Conservation (phyloP, 2,113 vertebrate species). For the Notiomystis cincta region DNA sequence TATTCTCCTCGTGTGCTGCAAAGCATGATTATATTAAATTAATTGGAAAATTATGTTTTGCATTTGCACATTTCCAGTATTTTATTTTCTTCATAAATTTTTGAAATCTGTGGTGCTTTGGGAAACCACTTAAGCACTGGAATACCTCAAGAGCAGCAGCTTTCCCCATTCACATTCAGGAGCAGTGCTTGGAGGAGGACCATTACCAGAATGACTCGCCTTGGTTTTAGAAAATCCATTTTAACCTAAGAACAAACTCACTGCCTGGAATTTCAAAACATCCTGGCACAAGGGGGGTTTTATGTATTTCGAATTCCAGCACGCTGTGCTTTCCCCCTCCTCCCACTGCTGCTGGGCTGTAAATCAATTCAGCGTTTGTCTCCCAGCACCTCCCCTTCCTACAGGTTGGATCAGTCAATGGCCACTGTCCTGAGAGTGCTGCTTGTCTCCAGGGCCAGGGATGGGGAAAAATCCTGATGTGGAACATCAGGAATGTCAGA, state of each 20-base stretch:
- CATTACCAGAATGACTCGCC: not conserved
- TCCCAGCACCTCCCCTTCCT: not conserved
- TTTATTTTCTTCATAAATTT: not conserved
- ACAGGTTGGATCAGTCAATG: not conserved
- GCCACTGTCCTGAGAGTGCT: not conserved
- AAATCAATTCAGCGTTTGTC: not conserved
- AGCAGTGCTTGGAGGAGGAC: not conserved
- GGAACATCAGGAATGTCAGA: not conserved
- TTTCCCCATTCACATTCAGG: not conserved
- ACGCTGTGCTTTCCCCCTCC: not conserved
- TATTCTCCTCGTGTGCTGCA: not conserved
- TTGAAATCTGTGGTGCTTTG: not conserved
- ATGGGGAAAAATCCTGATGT: accelerated
- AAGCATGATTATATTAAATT: not conserved
- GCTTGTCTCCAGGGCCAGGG: not conserved
- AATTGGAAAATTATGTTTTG: not conserved
- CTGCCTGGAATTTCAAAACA: not conserved
- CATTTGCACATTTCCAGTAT: not conserved
- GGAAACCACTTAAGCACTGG: not conserved
- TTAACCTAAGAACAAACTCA: not conserved
- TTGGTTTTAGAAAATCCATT: not conserved
- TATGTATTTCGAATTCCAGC: not conserved
- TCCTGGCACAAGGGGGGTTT: not conserved
- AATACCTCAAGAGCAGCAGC: not conserved
- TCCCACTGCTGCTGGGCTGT: not conserved